Evolutionary conservation across 2,113 vertebrate genomes (phyloP).

Genomic region (Heptranchias perlo): DNA sequence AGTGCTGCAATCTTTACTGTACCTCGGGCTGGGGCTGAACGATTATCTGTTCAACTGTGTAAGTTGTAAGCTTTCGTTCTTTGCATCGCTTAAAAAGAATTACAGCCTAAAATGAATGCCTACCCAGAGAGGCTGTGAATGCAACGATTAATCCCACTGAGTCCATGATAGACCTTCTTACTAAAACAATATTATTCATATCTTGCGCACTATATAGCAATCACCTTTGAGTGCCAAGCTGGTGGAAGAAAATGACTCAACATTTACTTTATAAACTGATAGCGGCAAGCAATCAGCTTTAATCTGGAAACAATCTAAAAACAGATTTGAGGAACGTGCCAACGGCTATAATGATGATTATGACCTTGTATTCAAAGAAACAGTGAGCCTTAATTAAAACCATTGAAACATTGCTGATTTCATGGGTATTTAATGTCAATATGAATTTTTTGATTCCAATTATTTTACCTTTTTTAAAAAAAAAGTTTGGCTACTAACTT

Average conservation of each 20-base stretch:
- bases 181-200: not conserved
- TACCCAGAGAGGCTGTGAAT: not conserved
- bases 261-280: not conserved
- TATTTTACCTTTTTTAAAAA: not conserved
- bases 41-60: not conserved
- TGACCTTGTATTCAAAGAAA: constrained; percentile 1
- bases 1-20: constrained; percentile 45
- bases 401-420: not conserved
- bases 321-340: not conserved
- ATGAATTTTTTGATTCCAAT: not conserved
- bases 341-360: not conserved
- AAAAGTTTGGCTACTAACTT: not conserved
- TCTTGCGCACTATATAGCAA: not conserved
- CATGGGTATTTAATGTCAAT: not conserved
- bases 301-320: constrained; percentile 3
- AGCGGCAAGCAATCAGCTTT: not conserved
- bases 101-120: not conserved
- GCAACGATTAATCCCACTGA: too few relatives aligned
- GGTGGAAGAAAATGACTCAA: not conserved
- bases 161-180: too few relatives aligned
- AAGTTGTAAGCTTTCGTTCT: not conserved
- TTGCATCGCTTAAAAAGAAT: not conserved
- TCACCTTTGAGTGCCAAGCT: not conserved
- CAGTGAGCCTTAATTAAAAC: not conserved
- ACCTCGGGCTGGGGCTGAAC: not conserved